Conservation (phyloP, 92 coral and sea anemone genomes). For the Siderastrea siderea region DNA sequence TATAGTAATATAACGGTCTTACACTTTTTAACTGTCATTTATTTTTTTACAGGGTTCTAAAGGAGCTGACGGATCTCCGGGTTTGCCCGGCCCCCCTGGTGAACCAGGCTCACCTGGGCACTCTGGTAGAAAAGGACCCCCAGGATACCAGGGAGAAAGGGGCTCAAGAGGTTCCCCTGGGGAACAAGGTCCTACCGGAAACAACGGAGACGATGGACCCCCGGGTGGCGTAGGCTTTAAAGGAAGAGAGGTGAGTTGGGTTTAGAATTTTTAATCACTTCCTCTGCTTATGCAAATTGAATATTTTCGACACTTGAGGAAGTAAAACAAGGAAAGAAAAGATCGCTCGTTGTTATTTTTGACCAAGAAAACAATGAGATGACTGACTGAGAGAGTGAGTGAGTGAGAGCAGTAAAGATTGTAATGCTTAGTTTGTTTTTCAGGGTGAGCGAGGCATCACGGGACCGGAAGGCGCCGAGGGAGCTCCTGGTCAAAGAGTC, state of each 20-base stretch:
- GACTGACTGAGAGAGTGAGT: no score
- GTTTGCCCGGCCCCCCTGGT: conserved; percentile 75
- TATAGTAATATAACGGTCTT: no score
- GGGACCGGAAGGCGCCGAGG: conserved; percentile 53
- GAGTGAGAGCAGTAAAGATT: no score
- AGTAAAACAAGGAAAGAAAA: no score
- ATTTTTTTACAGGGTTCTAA: conserved; percentile 68
- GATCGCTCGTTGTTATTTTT: no score
- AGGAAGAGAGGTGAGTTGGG: conserved; percentile 72
- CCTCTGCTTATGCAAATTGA: no score
- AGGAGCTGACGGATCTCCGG: conserved; percentile 78
- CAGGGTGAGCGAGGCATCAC: conserved; percentile 73
- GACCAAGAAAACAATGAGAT: neutral
- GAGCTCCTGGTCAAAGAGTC: conserved; percentile 57
- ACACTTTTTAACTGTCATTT: no score
- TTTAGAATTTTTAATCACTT: neutral
- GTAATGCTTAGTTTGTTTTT: neutral
- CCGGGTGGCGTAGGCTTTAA: conserved; percentile 77
- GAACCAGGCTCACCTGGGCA: conserved; percentile 70
- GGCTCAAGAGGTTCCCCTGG: conserved; percentile 82
- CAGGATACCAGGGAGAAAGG: conserved; percentile 79
- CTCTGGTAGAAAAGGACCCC: conserved; percentile 71
- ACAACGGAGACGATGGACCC: conserved; percentile 75
- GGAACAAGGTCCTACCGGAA: conserved; percentile 69
- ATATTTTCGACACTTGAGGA: no score